Percentiles rank a stretch among this genome's conserved stretches.
Conservation (phyloP, 1,140 invertebrate species). For the Liolophura sinensis region DNA sequence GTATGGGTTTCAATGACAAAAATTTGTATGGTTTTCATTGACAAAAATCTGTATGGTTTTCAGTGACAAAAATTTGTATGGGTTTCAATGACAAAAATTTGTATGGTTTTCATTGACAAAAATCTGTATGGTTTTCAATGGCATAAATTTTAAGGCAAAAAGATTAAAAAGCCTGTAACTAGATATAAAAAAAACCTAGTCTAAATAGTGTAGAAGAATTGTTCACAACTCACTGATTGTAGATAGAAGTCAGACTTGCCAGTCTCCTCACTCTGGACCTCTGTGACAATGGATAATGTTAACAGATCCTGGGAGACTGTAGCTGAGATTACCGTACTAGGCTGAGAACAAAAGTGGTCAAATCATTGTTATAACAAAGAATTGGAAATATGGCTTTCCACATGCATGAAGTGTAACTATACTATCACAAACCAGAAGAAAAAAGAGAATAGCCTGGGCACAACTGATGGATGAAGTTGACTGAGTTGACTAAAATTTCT, state of each 20-base stretch:
- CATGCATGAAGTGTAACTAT: no score
- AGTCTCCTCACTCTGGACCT: constrained; percentile 52
- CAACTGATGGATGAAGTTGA: not conserved
- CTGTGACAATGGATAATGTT: constrained; percentile 51
- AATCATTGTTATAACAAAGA: not conserved
- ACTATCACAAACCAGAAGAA: no score
- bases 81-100: no score
- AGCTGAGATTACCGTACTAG: constrained; percentile 38
- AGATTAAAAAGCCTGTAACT: no score
- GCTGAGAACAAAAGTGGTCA: constrained; percentile 25
- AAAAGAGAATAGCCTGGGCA: not conserved
- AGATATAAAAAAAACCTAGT: not conserved
- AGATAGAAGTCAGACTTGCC: constrained; percentile 57
- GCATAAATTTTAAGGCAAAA: no score
- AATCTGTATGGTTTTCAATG: no score
- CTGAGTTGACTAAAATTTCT: no score
- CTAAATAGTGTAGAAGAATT: not conserved
- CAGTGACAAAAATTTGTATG: no score
- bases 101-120: no score
- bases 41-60: no score
- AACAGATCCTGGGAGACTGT: constrained; percentile 58
- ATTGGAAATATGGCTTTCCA: not conserved
- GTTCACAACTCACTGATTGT: constrained; percentile 3
- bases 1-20: no score
- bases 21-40: no score